A percentile compares a stretch with the other conserved stretches of the same genome.
These are phyloP conservation scores for Clarias laeviceps DNA, from an alignment of 2,797 vertebrate genomes.

Conservation along the genomic window DNA sequence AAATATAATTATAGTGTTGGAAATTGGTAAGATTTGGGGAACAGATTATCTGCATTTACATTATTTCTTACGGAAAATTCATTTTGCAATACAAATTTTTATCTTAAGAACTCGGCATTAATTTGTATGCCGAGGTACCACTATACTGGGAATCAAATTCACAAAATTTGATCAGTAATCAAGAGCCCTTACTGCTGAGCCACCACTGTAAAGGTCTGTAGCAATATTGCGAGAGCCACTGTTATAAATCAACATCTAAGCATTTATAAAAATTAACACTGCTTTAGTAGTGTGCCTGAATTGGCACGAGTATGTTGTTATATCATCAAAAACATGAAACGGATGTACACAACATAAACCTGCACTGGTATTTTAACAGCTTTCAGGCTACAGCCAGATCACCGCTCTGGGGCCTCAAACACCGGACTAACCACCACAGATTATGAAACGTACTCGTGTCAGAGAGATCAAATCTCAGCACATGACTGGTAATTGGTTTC, in stretches of 20 bases:
- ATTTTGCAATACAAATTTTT: too few species aligned
- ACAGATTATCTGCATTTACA: too few species aligned
- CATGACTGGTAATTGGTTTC: slow-evolving; percentile 8
- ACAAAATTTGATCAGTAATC: neutral
- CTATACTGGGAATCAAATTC: too few species aligned
- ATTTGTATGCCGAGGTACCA: too few species aligned
- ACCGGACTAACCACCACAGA: neutral
- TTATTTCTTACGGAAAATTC: too few species aligned
- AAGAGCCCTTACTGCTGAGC: neutral
- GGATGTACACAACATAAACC: neutral
- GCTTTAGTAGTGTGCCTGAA: neutral
- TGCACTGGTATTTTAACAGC: neutral
- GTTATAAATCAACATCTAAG: neutral
- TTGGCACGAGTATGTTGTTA: neutral
- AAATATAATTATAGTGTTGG: too few species aligned
- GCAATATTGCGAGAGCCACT: neutral
- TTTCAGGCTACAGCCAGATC: neutral
- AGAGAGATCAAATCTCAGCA: slow-evolving; percentile 9
- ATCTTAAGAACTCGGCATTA: too few species aligned
- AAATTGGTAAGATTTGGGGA: too few species aligned
- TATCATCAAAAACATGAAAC: neutral
- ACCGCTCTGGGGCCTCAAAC: neutral
- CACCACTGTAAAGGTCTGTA: neutral
- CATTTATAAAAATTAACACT: neutral
- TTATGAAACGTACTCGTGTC: neutral